Evolutionary conservation across 2,888 invertebrate species (phyloP).

Genomic region (Drosophila lutescens): DNA sequence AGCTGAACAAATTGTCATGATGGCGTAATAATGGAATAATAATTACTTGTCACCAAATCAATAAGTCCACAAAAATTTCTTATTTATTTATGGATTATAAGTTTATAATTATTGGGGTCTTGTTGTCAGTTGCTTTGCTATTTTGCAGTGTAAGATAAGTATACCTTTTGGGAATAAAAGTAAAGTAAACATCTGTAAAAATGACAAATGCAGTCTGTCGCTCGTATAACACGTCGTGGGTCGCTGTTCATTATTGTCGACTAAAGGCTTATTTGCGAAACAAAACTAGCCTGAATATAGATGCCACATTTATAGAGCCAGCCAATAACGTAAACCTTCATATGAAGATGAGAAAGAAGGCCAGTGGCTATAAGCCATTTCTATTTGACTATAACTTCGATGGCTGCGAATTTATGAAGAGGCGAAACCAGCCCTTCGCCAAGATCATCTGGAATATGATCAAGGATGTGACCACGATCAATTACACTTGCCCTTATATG

Average conservation of each 20-base stretch:
- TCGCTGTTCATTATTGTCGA: constrained; percentile 30
- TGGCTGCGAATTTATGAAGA: constrained; percentile 26
- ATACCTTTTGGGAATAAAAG: not conserved
- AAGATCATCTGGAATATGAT: constrained; percentile 20
- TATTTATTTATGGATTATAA: constrained; percentile 5
- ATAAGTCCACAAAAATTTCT: too few relatives aligned
- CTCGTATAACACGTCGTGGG: constrained; percentile 37
- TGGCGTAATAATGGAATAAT: too few relatives aligned
- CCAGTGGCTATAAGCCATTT: constrained; percentile 42
- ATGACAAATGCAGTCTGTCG: constrained; percentile 35
- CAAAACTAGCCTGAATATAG: constrained; percentile 17
- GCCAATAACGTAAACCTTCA: constrained; percentile 15
- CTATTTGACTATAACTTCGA: constrained; percentile 25
- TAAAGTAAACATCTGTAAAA: not conserved
- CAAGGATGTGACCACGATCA: constrained; percentile 26
- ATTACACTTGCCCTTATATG: constrained; percentile 41
- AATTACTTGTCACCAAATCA: too few relatives aligned
- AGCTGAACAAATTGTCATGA: too few relatives aligned
- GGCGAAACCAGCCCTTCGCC: constrained; percentile 13
- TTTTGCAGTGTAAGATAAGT: not conserved
- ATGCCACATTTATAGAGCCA: constrained; percentile 9
- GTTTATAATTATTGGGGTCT: constrained; percentile 6
- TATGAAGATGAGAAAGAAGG: constrained; percentile 19
- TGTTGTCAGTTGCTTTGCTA: constrained; percentile 13
- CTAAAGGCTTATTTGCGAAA: constrained; percentile 32